A percentile compares a stretch with the other conserved stretches of the same genome.
Evolutionary conservation across 2,888 invertebrate genomes (phyloP).

Genomic region (Galerucella calmariensis): DNA sequence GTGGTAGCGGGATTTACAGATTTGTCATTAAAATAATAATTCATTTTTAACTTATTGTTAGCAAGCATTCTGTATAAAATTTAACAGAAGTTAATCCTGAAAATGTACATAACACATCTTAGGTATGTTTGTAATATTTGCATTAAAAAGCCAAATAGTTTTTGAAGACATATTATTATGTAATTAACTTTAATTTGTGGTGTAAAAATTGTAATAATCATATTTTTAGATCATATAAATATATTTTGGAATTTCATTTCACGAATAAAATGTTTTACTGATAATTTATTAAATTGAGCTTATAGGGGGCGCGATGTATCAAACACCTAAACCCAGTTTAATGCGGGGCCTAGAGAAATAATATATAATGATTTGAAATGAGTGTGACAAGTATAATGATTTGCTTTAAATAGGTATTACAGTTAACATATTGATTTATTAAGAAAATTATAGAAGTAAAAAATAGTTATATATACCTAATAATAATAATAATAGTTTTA

Average conservation of each 20-base stretch:
- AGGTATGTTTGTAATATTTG: background rate
- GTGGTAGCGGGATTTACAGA: background rate
- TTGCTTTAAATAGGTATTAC: too few relatives aligned
- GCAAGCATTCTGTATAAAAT: background rate
- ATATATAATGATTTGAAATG: too few relatives aligned
- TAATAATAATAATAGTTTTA: too few relatives aligned
- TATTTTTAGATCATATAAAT: background rate
- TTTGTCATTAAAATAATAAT: background rate
- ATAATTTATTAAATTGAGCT: too few relatives aligned
- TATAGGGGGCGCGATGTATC: too few relatives aligned
- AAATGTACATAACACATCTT: background rate
- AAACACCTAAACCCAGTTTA: too few relatives aligned
- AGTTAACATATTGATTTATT: too few relatives aligned
- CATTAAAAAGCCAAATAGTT: background rate
- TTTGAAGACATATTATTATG: background rate
- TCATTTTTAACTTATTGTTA: background rate
- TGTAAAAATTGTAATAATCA: background rate
- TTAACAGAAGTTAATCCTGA: background rate
- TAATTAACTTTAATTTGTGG: background rate
- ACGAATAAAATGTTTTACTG: too few relatives aligned
- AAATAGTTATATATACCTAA: too few relatives aligned
- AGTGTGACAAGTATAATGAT: too few relatives aligned
- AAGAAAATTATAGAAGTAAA: too few relatives aligned
- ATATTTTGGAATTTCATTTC: background rate
- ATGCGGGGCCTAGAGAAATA: too few relatives aligned